Percentiles rank a stretch among this genome's conserved stretches.
phyloP scores from a whole-genome alignment of 92 coral and sea anemone genomes.

The Pocillopora meandrina region DNA sequence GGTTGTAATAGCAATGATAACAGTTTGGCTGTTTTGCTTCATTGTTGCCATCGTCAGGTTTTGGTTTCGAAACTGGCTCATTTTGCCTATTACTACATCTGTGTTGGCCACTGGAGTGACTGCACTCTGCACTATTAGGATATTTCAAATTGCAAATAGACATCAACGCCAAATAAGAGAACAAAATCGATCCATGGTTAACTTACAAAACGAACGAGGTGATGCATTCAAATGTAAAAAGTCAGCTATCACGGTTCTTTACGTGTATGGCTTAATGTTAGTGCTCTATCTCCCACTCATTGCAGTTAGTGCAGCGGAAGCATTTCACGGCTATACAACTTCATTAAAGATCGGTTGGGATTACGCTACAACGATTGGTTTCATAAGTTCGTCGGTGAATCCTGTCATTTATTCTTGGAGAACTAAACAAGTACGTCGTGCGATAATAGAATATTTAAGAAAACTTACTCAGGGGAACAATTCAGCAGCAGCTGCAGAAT shows the following conservation, averaged over 20 bases:
- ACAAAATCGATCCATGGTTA: background rate
- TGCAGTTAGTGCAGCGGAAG: too few species aligned
- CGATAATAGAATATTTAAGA: too few species aligned
- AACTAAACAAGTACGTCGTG: too few species aligned
- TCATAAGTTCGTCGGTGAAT: too few species aligned
- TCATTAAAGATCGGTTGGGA: too few species aligned
- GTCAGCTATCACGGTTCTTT: constrained; percentile 25
- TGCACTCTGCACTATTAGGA: background rate
- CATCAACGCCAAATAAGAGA: constrained; percentile 7
- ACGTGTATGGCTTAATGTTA: constrained; percentile 14
- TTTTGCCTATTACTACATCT: constrained; percentile 1
- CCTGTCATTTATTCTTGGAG: too few species aligned
- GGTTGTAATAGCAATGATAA: background rate
- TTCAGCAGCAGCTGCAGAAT: too few species aligned
- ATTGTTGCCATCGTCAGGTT: constrained; percentile 5
- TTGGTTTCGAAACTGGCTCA: constrained; percentile 8
- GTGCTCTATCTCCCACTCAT: background rate
- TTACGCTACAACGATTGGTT: too few species aligned
- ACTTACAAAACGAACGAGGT: background rate
- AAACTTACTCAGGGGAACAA: too few species aligned
- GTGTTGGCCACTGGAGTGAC: background rate
- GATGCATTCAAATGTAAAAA: background rate
- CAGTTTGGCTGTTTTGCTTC: constrained; percentile 12
- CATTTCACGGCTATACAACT: too few species aligned
- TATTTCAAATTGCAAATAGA: constrained; percentile 21